Conservation (phyloP, 2,113 vertebrate genomes). For the Melanerpes aurifrons region DNA sequence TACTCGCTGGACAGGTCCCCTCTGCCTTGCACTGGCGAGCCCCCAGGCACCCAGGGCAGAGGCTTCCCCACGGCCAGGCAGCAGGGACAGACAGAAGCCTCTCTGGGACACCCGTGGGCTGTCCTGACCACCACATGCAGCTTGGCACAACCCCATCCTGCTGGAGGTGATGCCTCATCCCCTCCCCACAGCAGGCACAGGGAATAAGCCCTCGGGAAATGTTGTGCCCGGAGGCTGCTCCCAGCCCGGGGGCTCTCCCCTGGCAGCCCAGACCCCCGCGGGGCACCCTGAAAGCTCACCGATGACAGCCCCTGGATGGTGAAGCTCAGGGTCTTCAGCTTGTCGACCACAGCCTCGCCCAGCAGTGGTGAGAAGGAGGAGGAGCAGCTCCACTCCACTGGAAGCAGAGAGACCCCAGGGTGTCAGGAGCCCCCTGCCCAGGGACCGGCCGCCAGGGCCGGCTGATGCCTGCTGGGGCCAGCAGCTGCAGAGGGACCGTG, state of each 20-base stretch:
- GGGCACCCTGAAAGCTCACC: slow-evolving; percentile 71
- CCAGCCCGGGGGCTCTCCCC: background rate
- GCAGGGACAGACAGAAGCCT: background rate
- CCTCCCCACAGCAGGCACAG: rapidly evolving
- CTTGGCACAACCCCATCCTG: rapidly evolving
- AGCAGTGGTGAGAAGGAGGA: slow-evolving; percentile 77
- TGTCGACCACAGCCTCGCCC: slow-evolving; percentile 84
- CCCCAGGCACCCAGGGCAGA: background rate
- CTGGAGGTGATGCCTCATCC: background rate
- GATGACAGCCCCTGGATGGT: slow-evolving; percentile 83
- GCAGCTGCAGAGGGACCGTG: background rate
- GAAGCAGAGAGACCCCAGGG: slow-evolving; percentile 34
- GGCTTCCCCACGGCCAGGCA: rapidly evolving
- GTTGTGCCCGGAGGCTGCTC: background rate
- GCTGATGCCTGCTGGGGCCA: background rate
- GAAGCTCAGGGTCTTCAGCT: slow-evolving; percentile 80
- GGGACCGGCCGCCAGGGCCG: background rate
- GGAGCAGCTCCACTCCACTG: slow-evolving; percentile 88
- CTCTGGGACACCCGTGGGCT: background rate
- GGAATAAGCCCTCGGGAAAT: rapidly evolving
- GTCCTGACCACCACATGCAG: background rate
- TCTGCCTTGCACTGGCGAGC: background rate
- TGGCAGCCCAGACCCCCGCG: rapidly evolving
- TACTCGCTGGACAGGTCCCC: background rate
- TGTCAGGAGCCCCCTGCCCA: background rate